These are phyloP conservation scores for Paramormyrops hopkinsi DNA, from an alignment of 2,797 vertebrate genomes.

Conservation along the genomic window DNA sequence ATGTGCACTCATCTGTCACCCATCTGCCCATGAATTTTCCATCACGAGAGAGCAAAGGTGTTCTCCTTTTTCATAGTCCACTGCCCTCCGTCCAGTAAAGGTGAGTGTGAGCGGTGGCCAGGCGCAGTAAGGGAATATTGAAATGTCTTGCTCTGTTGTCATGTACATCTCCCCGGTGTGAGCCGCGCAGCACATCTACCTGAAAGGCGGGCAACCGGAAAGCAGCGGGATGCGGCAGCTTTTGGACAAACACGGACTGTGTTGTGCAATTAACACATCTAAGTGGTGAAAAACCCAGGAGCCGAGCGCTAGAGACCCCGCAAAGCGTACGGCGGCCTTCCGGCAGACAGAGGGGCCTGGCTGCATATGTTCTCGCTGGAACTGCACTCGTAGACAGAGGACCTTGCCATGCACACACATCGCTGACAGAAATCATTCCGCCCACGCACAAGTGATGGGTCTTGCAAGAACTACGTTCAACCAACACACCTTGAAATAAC, in stretches of 20 bases:
- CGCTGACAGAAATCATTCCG: not conserved
- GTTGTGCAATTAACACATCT: constrained; percentile 11
- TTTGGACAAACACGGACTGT: not conserved
- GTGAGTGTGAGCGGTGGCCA: not conserved
- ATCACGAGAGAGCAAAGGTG: not conserved
- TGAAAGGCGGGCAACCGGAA: not conserved
- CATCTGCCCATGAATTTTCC: not conserved
- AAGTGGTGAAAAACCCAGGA: not conserved
- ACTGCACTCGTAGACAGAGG: not conserved
- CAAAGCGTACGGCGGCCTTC: not conserved
- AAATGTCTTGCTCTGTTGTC: not conserved
- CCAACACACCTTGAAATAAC: not conserved
- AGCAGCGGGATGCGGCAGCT: not conserved
- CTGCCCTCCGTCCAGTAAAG: not conserved
- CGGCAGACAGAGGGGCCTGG: not conserved
- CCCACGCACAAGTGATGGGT: not conserved
- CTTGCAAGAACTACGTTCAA: not conserved
- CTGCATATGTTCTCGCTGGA: not conserved
- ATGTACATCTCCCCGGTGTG: not conserved
- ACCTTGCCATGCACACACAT: not conserved
- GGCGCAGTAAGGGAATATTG: not conserved
- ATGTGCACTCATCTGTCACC: not conserved
- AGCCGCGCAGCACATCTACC: not conserved
- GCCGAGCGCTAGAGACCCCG: not conserved
- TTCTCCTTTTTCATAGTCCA: not conserved